Percentiles rank a stretch among this genome's conserved stretches.
Evolutionary conservation across 2,113 vertebrate species (phyloP).

Genomic region (Ceratotherium simum): DNA sequence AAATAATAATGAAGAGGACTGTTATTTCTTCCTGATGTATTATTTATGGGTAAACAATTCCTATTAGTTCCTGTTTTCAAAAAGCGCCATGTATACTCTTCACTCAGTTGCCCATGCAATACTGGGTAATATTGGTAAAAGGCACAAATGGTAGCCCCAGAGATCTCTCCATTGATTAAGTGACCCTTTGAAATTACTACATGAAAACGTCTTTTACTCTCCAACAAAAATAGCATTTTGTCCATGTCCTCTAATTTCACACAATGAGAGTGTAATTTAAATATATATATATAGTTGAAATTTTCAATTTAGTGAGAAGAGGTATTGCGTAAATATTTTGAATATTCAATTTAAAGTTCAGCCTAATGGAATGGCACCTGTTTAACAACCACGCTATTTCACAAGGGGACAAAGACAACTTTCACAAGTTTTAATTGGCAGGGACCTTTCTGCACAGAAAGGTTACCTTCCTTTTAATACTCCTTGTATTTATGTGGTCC

Average conservation of each 20-base stretch:
- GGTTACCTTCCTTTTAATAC: conserved; percentile 67
- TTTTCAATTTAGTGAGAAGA: conserved; percentile 67
- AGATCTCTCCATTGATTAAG: conserved; percentile 58
- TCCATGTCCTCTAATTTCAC: conserved; percentile 66
- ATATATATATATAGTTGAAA: conserved; percentile 65
- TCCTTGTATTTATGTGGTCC: conserved; percentile 34
- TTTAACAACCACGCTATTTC: conserved; percentile 51
- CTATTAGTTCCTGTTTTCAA: conserved; percentile 40
- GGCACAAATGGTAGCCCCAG: not conserved
- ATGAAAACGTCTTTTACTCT: conserved; percentile 34
- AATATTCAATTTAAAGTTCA: conserved; percentile 72
- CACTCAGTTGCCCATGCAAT: not conserved
- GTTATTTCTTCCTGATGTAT: conserved; percentile 53
- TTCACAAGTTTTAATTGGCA: conserved; percentile 75
- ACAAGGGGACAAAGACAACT: conserved; percentile 57
- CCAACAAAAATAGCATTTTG: conserved; percentile 60
- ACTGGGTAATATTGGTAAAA: not conserved
- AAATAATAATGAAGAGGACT: conserved; percentile 47
- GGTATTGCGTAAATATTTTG: conserved; percentile 71
- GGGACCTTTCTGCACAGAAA: conserved; percentile 58
- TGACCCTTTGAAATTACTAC: conserved; percentile 61
- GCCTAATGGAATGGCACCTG: conserved; percentile 42
- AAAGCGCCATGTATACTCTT: conserved; percentile 36
- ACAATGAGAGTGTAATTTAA: conserved; percentile 60
- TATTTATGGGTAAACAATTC: conserved; percentile 66